Conservation (phyloP, 2,797 vertebrate species). For the Melanotaenia maccullochi region DNA sequence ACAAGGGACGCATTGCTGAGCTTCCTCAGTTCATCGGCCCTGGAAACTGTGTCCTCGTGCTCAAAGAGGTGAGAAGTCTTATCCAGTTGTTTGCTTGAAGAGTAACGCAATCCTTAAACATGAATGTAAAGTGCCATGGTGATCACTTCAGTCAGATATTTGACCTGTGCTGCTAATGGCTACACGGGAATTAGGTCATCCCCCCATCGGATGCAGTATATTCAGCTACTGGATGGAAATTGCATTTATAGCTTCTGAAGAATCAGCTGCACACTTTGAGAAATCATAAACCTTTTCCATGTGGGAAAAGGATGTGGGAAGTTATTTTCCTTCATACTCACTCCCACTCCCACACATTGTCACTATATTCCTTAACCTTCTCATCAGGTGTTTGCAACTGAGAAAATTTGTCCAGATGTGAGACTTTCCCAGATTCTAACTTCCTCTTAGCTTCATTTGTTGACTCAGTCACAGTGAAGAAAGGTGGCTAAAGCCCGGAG, state of each 20-base stretch:
- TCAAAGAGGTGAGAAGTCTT: constrained; percentile 90
- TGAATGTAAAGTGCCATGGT: not conserved
- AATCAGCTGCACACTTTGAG: too few species aligned
- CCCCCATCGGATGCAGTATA: too few species aligned
- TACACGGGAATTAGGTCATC: not conserved
- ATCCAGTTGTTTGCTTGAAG: not conserved
- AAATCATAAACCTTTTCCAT: too few species aligned
- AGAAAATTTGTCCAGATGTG: not conserved
- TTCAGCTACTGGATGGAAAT: too few species aligned
- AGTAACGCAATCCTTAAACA: not conserved
- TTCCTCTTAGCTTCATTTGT: not conserved
- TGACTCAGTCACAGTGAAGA: not conserved
- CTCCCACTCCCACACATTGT: not conserved
- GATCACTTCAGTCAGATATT: not conserved
- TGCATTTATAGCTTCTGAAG: too few species aligned
- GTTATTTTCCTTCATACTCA: not conserved
- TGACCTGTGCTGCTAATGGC: not conserved
- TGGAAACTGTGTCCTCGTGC: constrained; percentile 96
- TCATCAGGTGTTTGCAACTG: not conserved
- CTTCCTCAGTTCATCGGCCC: constrained; percentile 97
- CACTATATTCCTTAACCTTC: not conserved
- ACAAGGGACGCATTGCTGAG: constrained; percentile 98
- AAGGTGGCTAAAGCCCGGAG: not conserved
- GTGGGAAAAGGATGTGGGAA: too few species aligned
- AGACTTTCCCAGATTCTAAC: not conserved